Evolutionary conservation across 2,888 invertebrate species (phyloP).

Genomic region (Sarcophaga rosellei): DNA sequence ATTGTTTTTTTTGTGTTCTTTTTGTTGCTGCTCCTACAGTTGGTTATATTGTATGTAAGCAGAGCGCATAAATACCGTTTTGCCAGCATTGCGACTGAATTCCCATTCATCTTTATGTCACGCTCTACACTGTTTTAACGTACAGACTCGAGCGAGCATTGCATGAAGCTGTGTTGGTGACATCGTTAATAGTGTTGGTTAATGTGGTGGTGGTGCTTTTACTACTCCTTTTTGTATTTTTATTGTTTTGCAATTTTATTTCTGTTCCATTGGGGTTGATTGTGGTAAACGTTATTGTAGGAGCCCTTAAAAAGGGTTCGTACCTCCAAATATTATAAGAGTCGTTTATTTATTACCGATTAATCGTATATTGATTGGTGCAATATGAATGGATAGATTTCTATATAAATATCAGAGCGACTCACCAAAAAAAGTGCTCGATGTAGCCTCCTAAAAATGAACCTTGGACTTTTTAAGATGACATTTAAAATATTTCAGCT

Average conservation of each 20-base stretch:
- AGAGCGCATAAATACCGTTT: slow-evolving; percentile 68
- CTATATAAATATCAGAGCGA: no score
- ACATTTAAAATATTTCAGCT: no score
- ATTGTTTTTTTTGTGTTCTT: not conserved
- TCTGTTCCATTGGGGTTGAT: slow-evolving; percentile 20
- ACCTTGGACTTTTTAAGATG: no score
- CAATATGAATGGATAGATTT: no score
- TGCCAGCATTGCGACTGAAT: slow-evolving; percentile 68
- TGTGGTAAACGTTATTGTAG: slow-evolving; percentile 23
- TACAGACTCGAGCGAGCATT: not conserved
- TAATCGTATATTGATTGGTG: slow-evolving; percentile 1
- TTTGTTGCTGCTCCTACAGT: slow-evolving; percentile 32
- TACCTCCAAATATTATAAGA: slow-evolving; percentile 16
- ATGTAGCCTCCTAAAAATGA: no score
- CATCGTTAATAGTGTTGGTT: slow-evolving; percentile 5
- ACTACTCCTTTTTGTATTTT: not conserved
- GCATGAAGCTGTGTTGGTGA: not conserved
- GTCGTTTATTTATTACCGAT: not conserved
- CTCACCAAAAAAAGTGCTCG: no score
- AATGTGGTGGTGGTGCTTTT: not conserved
- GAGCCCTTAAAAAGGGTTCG: slow-evolving; percentile 19
- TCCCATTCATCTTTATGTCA: slow-evolving; percentile 70
- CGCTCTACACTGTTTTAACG: slow-evolving; percentile 36
- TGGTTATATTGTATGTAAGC: slow-evolving; percentile 53
- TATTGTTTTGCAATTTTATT: not conserved